These are phyloP conservation scores for Phrynocephalus forsythii DNA, from an alignment of 2,797 vertebrate species.

Conservation along the genomic window DNA sequence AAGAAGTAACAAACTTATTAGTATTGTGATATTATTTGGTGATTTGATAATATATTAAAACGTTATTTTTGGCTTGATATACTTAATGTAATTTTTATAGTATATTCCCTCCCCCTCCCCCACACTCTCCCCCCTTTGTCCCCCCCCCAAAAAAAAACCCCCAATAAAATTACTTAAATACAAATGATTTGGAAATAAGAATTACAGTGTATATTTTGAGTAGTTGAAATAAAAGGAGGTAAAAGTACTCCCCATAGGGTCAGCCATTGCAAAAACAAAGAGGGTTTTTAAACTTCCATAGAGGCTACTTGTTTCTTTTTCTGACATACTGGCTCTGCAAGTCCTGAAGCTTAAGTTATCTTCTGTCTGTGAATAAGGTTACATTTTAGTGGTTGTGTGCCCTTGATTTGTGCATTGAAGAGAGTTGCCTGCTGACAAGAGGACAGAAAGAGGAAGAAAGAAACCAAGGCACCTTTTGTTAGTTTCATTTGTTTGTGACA, in stretches of 20 bases:
- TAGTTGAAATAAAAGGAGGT: neutral
- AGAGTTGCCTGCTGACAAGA: neutral
- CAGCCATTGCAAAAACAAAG: neutral
- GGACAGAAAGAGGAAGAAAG: neutral
- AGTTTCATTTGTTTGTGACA: slow-evolving; percentile 18
- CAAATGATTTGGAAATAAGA: accelerated
- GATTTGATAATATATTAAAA: no score
- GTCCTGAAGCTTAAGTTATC: neutral
- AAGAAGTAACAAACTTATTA: no score
- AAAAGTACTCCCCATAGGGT: neutral
- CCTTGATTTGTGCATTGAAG: neutral
- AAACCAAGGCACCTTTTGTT: neutral
- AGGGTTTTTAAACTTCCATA: neutral
- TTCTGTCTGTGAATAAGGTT: neutral
- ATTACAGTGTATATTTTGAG: neutral
- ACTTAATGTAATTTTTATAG: no score
- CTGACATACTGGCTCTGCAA: neutral
- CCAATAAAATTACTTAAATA: no score
- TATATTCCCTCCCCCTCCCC: no score
- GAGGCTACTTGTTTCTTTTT: neutral
- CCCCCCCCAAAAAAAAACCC: no score
- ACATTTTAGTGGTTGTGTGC: neutral
- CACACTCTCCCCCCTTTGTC: no score
- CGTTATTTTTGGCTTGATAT: no score
- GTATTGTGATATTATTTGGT: no score